Percentiles rank a stretch among this genome's conserved stretches.
Conservation (phyloP, 2,797 vertebrate species). For the Nyctibius grandis region DNA sequence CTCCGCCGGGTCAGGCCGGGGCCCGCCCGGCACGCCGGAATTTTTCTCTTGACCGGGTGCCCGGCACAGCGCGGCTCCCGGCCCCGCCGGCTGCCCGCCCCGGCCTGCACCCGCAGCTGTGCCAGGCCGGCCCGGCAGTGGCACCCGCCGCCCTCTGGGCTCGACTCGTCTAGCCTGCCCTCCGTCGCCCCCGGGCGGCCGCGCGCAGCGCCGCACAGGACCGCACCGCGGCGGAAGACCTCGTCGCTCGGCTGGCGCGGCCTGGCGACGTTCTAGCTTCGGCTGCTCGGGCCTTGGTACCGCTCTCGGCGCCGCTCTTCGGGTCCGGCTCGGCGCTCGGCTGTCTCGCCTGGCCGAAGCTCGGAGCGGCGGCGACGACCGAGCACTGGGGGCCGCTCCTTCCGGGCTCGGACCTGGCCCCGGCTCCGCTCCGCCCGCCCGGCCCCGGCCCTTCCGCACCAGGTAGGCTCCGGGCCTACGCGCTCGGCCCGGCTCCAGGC, state of each 20-base stretch:
- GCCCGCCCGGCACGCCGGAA: too few relatives aligned
- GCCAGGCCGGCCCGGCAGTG: background rate
- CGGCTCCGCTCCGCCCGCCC: background rate
- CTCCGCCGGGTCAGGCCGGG: too few relatives aligned
- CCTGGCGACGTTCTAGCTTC: conserved; percentile 9
- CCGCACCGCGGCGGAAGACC: background rate
- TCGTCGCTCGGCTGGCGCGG: background rate
- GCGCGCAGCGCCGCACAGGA: background rate
- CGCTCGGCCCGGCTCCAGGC: background rate
- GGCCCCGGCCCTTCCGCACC: background rate
- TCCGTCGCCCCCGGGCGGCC: background rate
- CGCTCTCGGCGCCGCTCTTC: background rate
- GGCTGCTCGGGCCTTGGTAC: conserved; percentile 18
- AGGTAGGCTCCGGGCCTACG: background rate
- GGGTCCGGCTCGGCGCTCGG: conserved; percentile 10
- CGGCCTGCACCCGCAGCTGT: background rate
- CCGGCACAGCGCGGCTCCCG: background rate
- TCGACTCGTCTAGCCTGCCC: conserved; percentile 1
- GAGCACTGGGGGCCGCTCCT: background rate
- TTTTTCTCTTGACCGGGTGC: too few relatives aligned
- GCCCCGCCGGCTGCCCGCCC: background rate
- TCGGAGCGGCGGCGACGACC: background rate
- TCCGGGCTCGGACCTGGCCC: background rate
- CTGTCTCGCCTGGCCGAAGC: conserved; percentile 35
- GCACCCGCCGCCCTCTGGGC: background rate